Evolutionary conservation across 1,140 invertebrate species (phyloP).

Genomic region (Drosophila ogumai): DNA sequence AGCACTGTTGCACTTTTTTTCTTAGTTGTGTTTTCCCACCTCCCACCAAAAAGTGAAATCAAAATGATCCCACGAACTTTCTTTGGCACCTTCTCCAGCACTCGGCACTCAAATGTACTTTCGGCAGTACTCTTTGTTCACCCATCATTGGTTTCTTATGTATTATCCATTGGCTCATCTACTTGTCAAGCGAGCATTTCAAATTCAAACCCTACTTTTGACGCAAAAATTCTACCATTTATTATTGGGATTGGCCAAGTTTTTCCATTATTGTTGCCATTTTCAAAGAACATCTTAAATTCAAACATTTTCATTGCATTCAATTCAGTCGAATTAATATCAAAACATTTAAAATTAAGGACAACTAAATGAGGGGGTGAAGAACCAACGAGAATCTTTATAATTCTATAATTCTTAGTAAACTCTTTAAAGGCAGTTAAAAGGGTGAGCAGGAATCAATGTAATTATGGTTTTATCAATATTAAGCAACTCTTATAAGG

Average conservation of each 20-base stretch:
- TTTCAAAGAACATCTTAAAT: constrained; percentile 28
- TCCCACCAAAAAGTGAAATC: constrained; percentile 20
- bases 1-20: constrained; percentile 56
- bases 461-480: not conserved
- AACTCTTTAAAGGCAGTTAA: not conserved
- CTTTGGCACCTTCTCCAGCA: constrained; percentile 48
- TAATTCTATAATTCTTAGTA: not conserved
- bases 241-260: constrained; percentile 39
- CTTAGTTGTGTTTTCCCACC: constrained; percentile 21
- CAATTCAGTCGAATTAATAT: constrained; percentile 15
- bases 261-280: constrained; percentile 15
- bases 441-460: not conserved
- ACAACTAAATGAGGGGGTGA: constrained; percentile 20
- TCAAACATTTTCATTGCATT: constrained; percentile 63
- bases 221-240: constrained; percentile 6
- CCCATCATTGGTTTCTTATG: constrained; percentile 38
- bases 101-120: constrained; percentile 36
- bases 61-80: constrained; percentile 20
- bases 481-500: too few species aligned
- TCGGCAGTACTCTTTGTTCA: constrained; percentile 36
- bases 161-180: constrained; percentile 26
- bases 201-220: constrained; percentile 42
- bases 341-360: constrained; percentile 15
- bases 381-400: constrained; percentile 6
- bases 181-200: constrained; percentile 49